Evolutionary conservation across 2,797 vertebrate genomes (phyloP), one percentile per base, ranked within the genome.

Genomic region (Neostethus bicornis): DNA sequence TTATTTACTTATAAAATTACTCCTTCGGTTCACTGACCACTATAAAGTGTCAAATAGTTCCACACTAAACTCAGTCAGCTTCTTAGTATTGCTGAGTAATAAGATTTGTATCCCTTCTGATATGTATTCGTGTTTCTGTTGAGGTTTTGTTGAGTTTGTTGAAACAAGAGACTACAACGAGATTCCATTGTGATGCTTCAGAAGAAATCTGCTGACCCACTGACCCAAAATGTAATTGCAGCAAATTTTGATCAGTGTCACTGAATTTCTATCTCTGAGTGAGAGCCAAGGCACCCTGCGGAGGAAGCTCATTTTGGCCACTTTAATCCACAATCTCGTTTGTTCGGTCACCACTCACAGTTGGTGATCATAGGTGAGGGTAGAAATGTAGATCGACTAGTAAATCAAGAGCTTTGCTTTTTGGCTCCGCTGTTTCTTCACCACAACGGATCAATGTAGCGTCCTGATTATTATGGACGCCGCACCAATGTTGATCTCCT

Each of bases 181-280:
- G 21, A 17, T 26, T 39, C 25, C 12, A 14, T 43, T 46, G 12
- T 43, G 55, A 32, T 47, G 31, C 51, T 49, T 69, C 43, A 63
- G 51, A 23, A 66, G 21, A 51, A 51, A 55, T 70, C 57, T 61
- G 25, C 50, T 76, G 52, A 66, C 64, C 64, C 44, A 44, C 23
- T 67, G 61, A 62, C 53, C 74, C 51, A 52, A 59, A 66, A 26
- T 65, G 32, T 41, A 66, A 50, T 51, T 61, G 25, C 38, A 55
- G 23, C 31, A 48, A 50, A 70, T 52, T 67, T n/a, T 76, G 51
- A 63, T 69, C 48, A 21, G 9, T 3, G 29, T 29, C 63, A 38
- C 72, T 29, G 66, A 79, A 74, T 59, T 71, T 63, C 57, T 37
- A 71, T 17, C 53, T 55, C 17, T 42, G 63, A 47, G 71, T 52